A percentile compares a stretch with the other conserved stretches of the same genome.
phyloP scores from a whole-genome alignment of 2,113 vertebrate genomes.

The Pelvicachromis taeniatus region DNA sequence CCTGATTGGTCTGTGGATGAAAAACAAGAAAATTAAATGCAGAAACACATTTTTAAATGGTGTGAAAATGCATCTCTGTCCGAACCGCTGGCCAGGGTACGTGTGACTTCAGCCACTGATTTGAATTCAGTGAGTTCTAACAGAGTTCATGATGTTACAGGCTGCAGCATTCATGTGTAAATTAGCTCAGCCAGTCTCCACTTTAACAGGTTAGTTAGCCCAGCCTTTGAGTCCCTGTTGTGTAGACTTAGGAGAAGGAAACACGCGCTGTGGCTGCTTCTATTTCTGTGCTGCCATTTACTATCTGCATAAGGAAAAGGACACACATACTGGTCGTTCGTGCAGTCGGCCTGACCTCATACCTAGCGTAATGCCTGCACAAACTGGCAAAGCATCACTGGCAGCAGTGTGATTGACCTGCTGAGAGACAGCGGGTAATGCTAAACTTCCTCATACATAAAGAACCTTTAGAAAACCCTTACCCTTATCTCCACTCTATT shows the following conservation, averaged over 20 bases:
- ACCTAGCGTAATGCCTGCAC: not conserved
- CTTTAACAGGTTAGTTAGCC: not conserved
- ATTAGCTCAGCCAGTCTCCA: not conserved
- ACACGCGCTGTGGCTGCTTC: not conserved
- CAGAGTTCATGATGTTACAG: not conserved
- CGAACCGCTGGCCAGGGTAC: not conserved
- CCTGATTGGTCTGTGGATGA: not conserved
- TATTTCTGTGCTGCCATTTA: not conserved
- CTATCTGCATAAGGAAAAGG: not conserved
- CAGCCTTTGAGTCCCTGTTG: not conserved
- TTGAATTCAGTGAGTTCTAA: not conserved
- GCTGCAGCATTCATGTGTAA: not conserved
- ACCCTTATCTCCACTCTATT: not conserved
- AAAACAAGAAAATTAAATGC: not conserved
- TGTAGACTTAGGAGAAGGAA: not conserved
- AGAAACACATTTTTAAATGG: not conserved
- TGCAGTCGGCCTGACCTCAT: not conserved
- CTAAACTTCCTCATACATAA: not conserved
- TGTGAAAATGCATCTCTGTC: not conserved
- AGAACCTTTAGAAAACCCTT: not conserved
- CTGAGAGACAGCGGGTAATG: not conserved
- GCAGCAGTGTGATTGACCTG: not conserved
- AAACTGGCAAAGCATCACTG: not conserved
- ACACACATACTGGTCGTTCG: rapidly evolving
- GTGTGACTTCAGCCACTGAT: not conserved